Percentiles rank a stretch among this genome's conserved stretches.
phyloP scores from a whole-genome alignment of 2,888 invertebrate genomes.

The Galerucella pusilla region DNA sequence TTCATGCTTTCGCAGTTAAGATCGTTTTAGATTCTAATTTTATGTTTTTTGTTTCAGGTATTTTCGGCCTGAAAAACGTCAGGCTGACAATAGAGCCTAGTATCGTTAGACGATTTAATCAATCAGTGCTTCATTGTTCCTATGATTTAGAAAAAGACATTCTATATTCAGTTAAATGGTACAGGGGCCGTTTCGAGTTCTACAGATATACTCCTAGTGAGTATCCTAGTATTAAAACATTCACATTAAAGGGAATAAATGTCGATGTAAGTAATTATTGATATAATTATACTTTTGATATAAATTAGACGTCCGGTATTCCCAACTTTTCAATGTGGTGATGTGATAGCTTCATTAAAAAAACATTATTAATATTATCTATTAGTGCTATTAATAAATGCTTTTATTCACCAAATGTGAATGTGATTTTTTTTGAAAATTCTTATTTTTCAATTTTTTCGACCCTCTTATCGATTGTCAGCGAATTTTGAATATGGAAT shows the following conservation, averaged over 20 bases:
- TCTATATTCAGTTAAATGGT: constrained; percentile 89
- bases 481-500: too few species aligned
- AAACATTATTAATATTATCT: too few species aligned
- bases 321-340: too few species aligned
- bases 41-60: constrained; percentile 64
- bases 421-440: too few species aligned
- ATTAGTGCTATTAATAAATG: too few species aligned
- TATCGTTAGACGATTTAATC: constrained; percentile 75
- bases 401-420: too few species aligned
- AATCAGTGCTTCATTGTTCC: constrained; percentile 77
- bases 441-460: too few species aligned
- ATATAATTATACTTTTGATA: not conserved
- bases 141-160: constrained; percentile 81
- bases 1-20: too few species aligned
- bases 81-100: constrained; percentile 77
- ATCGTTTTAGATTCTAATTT: too few species aligned
- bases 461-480: too few species aligned
- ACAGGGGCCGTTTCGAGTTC: constrained; percentile 85
- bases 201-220: constrained; percentile 85
- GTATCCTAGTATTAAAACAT: constrained; percentile 75
- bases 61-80: constrained; percentile 77
- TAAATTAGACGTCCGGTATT: too few species aligned
- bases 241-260: constrained; percentile 78
- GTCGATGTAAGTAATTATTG: constrained; percentile 76
- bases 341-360: too few species aligned